Base-by-base conservation (phyloP, 2,888 invertebrate species). In the Scaptodrosophila latifasciaeformis region DNA sequence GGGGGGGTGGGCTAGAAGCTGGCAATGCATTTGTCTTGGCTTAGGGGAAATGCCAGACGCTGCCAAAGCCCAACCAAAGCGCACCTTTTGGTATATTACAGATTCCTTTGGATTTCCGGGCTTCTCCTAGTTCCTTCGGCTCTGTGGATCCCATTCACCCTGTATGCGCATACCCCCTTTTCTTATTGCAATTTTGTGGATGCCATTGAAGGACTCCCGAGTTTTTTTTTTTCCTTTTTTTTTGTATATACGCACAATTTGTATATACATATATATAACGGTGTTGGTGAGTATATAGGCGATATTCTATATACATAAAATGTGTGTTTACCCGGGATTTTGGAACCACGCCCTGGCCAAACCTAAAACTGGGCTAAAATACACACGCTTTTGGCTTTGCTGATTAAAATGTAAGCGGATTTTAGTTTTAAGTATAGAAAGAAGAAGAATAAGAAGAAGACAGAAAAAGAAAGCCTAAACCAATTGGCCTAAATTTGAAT, bases 311-410 rank as follows among this genome's bases (percentile, higher is more conserved):
- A 54, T 51, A 51, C 37, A 30, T 48, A 35, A 54, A 42, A 46
- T 34, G 54, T 34, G 44, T 56, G 77, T 54, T 74, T 75, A 80
- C 81, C 74, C 78, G 74, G 74, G 74, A 80, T 75, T 78, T 65
- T n/a, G n/a, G 69, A 75, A 75, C 75, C 75, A 75, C 75, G 75
- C 75, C 75, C 75, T 75, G 75, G 55, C 77, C 70, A 72, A 75
- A 40, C 59, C 62, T 48, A 72, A 72, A 72, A 76, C 77, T 72
- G 72, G 72, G 72, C 79, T 72, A 72, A 57, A 12, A 34, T 34
- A 13, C 2, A 30, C 12, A 2, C 4, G 12, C 12, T 34, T 34
- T 34, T n/a, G 34, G 13, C n/a, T n/a, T n/a, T n/a, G n/a, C n/a
- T n/a, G n/a, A n/a, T n/a, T n/a, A n/a, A n/a, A n/a, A n/a, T n/a